A percentile compares a stretch with the other conserved stretches of the same genome.
Conservation (phyloP, 2,797 vertebrate genomes). For the Ceryle rudis region DNA sequence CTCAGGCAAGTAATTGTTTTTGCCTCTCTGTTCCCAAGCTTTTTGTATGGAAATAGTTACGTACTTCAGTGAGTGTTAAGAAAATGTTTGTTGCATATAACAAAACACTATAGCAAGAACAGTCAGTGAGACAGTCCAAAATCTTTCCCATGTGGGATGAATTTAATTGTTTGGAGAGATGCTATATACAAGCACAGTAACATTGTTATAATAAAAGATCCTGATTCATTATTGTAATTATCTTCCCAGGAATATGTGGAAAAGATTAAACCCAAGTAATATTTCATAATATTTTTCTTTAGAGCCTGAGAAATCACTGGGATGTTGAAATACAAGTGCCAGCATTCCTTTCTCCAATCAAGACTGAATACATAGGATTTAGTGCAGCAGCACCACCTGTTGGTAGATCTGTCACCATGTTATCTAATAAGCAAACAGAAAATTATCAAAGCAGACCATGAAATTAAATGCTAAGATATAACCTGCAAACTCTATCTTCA, state of each 20-base stretch:
- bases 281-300: constrained; percentile 17
- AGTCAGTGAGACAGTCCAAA: not conserved
- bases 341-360: not conserved
- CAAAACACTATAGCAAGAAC: not conserved
- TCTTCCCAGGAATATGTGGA: not conserved
- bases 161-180: not conserved
- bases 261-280: not conserved
- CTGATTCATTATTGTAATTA: constrained; percentile 9
- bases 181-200: not conserved
- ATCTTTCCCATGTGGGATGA: not conserved
- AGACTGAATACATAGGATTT: not conserved
- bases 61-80: not conserved
- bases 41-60: constrained; percentile 1
- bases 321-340: not conserved
- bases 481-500: not conserved
- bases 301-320: not conserved
- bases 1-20: not conserved
- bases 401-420: not conserved
- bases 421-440: not conserved
- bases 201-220: not conserved
- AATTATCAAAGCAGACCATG: not conserved
- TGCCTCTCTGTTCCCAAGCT: not conserved
- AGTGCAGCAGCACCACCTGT: constrained; percentile 53
- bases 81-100: not conserved
- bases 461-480: not conserved